Conservation (phyloP, 2,797 vertebrate species). For the Malurus leucopterus region DNA sequence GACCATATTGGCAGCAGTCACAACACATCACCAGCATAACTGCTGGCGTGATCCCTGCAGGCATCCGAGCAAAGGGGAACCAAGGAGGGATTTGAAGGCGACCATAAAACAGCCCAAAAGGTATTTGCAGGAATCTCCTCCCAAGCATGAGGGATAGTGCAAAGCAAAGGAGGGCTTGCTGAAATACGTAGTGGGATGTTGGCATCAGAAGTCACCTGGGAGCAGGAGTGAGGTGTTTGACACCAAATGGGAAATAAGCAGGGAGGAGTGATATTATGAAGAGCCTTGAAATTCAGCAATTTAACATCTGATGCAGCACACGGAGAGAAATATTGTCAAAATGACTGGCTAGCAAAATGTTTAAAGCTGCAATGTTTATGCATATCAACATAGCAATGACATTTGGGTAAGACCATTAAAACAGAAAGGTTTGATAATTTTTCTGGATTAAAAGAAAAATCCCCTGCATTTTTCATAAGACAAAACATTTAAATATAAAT, state of each 20-base stretch:
- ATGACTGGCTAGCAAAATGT: neutral
- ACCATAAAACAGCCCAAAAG: neutral
- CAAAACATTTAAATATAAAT: neutral
- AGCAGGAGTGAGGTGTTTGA: neutral
- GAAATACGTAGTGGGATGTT: rapidly evolving
- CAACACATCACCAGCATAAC: neutral
- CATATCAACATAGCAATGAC: neutral
- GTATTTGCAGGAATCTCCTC: neutral
- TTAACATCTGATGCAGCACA: neutral
- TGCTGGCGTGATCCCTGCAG: neutral
- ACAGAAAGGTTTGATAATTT: neutral
- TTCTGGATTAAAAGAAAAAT: no score
- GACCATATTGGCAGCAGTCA: slow-evolving; percentile 20
- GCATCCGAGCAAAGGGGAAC: neutral
- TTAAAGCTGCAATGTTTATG: neutral
- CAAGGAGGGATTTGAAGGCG: neutral
- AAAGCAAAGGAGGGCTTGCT: neutral
- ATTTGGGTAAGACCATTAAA: neutral
- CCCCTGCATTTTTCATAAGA: neutral
- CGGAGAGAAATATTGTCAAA: neutral
- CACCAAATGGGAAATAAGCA: neutral
- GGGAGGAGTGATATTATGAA: neutral
- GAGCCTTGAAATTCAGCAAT: neutral
- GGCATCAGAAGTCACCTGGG: neutral
- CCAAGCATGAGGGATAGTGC: rapidly evolving